Percentiles rank a stretch among this genome's conserved stretches.
Evolutionary conservation across 2,113 vertebrate genomes (phyloP).

Genomic region (Poicephalus meyeri): DNA sequence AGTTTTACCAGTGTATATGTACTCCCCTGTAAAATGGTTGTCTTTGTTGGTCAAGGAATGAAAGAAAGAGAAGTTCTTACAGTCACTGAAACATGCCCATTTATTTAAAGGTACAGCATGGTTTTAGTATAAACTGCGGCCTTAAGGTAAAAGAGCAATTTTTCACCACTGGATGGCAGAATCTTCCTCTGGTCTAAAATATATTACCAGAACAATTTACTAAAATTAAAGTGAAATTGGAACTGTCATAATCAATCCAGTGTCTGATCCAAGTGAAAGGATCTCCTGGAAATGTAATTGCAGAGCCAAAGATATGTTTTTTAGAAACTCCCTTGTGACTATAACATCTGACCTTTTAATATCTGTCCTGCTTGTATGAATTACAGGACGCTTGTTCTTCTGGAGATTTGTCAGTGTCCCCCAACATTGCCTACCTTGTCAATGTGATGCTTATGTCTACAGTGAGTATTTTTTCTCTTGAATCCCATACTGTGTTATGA

Average conservation of each 20-base stretch:
- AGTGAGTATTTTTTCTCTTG: background rate
- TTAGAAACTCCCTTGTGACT: background rate
- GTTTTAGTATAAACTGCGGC: background rate
- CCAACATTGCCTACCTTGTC: background rate
- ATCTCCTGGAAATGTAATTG: constrained; percentile 35
- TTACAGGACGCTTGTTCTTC: background rate
- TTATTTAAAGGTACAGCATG: background rate
- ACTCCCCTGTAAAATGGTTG: background rate
- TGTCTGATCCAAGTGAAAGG: background rate
- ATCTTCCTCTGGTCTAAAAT: constrained; percentile 27
- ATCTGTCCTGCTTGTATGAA: background rate
- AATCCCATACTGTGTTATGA: background rate
- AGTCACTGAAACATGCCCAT: background rate
- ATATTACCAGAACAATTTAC: background rate
- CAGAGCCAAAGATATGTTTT: background rate
- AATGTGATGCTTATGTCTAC: background rate
- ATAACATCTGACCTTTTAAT: background rate
- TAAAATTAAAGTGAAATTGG: constrained; percentile 21
- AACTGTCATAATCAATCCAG: constrained; percentile 12
- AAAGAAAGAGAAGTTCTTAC: background rate
- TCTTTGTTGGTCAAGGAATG: background rate
- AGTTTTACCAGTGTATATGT: background rate
- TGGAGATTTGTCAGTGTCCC: background rate
- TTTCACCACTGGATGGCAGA: constrained; percentile 67
- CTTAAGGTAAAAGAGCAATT: background rate